phyloP scores from a whole-genome alignment of 2,113 vertebrate genomes.

The Nycticryphes semicollaris region DNA sequence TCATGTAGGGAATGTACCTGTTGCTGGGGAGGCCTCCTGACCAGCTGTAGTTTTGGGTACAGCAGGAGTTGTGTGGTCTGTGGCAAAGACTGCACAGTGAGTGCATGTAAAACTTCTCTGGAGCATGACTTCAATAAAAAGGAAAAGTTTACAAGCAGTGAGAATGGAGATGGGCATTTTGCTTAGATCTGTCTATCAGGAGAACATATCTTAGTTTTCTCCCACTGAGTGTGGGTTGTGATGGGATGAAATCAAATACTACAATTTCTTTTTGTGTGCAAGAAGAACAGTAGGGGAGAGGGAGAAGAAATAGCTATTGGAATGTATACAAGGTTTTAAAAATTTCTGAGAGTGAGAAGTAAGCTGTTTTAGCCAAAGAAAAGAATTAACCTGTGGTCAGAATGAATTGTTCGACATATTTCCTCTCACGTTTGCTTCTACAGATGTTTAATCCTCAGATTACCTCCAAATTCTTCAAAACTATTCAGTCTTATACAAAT shows the following conservation, averaged over 20 bases:
- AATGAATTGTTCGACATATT: neutral
- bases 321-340: neutral
- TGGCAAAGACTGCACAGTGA: accelerated
- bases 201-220: neutral
- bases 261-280: neutral
- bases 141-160: neutral
- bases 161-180: neutral
- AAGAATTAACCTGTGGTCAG: neutral
- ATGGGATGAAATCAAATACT: neutral
- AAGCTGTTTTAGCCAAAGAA: neutral
- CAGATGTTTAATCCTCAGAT: neutral
- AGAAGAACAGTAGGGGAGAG: neutral
- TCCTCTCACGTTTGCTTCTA: neutral
- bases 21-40: accelerated
- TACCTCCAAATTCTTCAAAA: neutral
- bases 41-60: neutral
- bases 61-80: neutral
- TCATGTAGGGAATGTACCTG: neutral
- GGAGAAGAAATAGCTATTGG: neutral
- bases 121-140: neutral
- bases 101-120: neutral
- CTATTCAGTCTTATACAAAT: neutral
- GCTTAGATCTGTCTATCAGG: neutral
- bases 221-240: neutral
- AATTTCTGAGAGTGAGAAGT: neutral